Base-by-base conservation (phyloP, 2,797 vertebrate genomes). In the Melanogrammus aeglefinus region DNA sequence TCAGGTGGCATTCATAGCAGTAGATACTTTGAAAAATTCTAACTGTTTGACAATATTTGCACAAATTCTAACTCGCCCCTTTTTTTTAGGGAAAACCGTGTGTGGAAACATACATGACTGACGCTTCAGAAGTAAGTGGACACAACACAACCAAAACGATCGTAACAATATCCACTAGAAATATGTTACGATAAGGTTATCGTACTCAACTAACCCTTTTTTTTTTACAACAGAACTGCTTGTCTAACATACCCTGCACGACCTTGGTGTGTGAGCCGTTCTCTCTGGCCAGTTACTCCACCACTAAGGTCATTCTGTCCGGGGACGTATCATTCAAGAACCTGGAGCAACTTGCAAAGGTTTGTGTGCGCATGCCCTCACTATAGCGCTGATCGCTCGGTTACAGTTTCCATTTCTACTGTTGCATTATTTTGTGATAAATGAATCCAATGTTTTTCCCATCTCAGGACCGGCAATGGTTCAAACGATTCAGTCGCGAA, bases 41-140 rank as follows among this genome's bases (percentile, higher is more conserved):
- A 9, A 9, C 10, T 29, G 2, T 73, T 41, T 27, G 27, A 16
- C n/a, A 41, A 16, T 75, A 75, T 3, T 73, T 39, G 4, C 18
- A n/a, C 29, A 33, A 35, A n/a, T 51, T 57, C 8, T 51, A 21
- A 75, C 16, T 29, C 41, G 31, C 16, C 27, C 7, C 13, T 82
- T 66, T 79, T 77, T 87, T 77, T 6, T 36, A 93, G 92, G 90
- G 90, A 75, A 83, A 84, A 85, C 89, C 47, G 9, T 94, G 93
- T 86, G 77, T 4, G 73, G 1, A 0, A 1, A 2, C 16, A 1
- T 3, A 1, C 16, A 0, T 0, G 1, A 66, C 8, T 27, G 10
- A 24, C 1, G 1, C 10, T 5, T 35, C 79, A 29, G 6, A 81
- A 12, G 92, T 92, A 77, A 88, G 90, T 82, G 4, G 75, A 18